phyloP scores from a whole-genome alignment of 2,797 vertebrate species.

The Merluccius polli region DNA sequence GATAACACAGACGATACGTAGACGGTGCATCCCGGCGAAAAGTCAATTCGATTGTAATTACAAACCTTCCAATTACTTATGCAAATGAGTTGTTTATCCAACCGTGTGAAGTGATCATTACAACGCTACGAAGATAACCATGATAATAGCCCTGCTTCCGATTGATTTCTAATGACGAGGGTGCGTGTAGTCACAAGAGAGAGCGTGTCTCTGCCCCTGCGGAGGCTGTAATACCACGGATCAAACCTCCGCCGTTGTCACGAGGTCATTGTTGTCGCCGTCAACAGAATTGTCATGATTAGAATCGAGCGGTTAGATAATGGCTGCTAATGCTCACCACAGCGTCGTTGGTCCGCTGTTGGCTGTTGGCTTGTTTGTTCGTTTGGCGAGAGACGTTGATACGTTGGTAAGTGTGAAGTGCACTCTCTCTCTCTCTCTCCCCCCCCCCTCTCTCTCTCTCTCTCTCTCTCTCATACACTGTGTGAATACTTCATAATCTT shows the following conservation, averaged over 20 bases:
- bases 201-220: too few species aligned
- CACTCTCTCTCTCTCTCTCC: too few species aligned
- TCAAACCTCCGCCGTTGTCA: too few species aligned
- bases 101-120: not conserved
- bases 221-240: too few species aligned
- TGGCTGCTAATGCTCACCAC: not conserved
- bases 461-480: not conserved
- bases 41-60: constrained; percentile 46
- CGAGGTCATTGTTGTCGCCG: too few species aligned
- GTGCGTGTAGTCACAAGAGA: too few species aligned
- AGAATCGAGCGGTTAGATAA: not conserved
- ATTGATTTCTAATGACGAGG: too few species aligned
- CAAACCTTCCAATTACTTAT: constrained; percentile 57
- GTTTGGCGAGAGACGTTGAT: constrained; percentile 9
- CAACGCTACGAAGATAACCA: not conserved
- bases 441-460: too few species aligned
- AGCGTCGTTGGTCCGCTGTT: constrained; percentile 11
- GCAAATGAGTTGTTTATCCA: constrained; percentile 8
- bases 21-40: constrained; percentile 33
- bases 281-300: too few species aligned
- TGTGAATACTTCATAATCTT: not conserved
- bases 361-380: constrained; percentile 42
- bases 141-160: not conserved
- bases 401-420: not conserved
- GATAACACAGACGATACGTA: not conserved